These are phyloP conservation scores for Xestia sexstrigata DNA, from an alignment of 2,888 invertebrate genomes.

Conservation along the genomic window DNA sequence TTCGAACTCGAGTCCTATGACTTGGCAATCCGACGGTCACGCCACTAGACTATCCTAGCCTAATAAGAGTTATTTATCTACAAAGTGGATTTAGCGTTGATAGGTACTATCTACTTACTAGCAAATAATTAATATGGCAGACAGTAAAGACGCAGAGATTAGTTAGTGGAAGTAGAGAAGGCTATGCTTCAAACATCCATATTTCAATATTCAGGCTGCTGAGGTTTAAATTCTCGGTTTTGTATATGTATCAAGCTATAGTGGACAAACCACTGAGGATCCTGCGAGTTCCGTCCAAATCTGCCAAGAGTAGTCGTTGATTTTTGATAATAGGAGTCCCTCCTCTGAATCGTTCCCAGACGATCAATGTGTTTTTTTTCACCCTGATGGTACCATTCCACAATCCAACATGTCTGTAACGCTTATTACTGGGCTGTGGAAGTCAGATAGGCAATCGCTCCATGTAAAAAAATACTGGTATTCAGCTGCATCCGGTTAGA, in stretches of 20 bases:
- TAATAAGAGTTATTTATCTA: neutral
- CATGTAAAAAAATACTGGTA: too few species aligned
- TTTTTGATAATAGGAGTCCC: neutral
- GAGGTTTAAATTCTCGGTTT: neutral
- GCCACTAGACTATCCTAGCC: too few species aligned
- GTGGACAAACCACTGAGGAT: neutral
- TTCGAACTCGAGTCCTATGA: too few species aligned
- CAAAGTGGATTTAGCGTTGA: neutral
- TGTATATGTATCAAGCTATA: neutral
- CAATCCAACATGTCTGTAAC: too few species aligned
- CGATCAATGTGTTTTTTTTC: too few species aligned
- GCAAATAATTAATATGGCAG: neutral
- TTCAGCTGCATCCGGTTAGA: too few species aligned
- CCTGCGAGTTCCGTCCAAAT: neutral
- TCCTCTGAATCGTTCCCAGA: neutral
- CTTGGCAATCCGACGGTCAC: too few species aligned
- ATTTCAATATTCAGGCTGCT: neutral
- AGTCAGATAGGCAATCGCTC: too few species aligned
- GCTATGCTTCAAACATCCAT: neutral
- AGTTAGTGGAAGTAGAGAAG: neutral
- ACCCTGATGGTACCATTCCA: too few species aligned
- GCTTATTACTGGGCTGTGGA: too few species aligned
- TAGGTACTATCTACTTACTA: neutral
- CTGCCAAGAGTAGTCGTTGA: accelerated
- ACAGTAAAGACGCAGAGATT: neutral